Percentiles rank a stretch among this genome's conserved stretches.
Evolutionary conservation across 1,140 invertebrate genomes (phyloP).

Genomic region (Hyphantria cunea): DNA sequence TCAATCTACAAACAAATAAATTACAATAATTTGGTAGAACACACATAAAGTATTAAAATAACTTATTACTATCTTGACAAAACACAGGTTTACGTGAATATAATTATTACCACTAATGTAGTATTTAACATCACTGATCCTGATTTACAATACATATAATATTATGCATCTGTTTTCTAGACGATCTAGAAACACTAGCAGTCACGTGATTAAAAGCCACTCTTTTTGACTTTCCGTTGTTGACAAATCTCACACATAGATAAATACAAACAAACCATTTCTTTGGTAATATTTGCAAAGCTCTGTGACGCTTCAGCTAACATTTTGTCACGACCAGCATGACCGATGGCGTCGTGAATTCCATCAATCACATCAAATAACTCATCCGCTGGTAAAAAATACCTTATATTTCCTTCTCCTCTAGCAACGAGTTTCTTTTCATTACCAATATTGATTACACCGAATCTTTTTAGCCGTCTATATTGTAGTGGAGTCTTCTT

Average conservation of each 20-base stretch:
- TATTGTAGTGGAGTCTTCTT: background rate
- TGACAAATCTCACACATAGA: background rate
- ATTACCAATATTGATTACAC: background rate
- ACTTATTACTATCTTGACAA: too few relatives aligned
- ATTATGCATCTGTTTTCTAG: too few relatives aligned
- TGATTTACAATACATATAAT: too few relatives aligned
- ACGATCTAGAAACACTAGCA: too few relatives aligned
- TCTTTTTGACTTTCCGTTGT: constrained; percentile 8
- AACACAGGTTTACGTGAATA: too few relatives aligned
- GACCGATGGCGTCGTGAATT: background rate
- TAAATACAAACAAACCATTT: constrained; percentile 2
- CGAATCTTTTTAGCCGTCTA: background rate
- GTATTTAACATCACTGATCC: too few relatives aligned
- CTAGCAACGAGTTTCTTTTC: background rate
- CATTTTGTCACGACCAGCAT: constrained; percentile 2
- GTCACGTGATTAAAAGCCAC: background rate
- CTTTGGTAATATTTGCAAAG: constrained; percentile 2
- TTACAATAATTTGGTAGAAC: too few relatives aligned
- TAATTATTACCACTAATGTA: too few relatives aligned
- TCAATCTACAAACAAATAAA: too few relatives aligned
- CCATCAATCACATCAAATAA: constrained; percentile 5
- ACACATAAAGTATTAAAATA: too few relatives aligned
- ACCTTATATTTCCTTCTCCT: background rate
- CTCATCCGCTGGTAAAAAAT: constrained; percentile 2
- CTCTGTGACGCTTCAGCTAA: background rate